Evolutionary conservation across 1,140 invertebrate genomes (phyloP).

Genomic region (Drosophila ananassae): DNA sequence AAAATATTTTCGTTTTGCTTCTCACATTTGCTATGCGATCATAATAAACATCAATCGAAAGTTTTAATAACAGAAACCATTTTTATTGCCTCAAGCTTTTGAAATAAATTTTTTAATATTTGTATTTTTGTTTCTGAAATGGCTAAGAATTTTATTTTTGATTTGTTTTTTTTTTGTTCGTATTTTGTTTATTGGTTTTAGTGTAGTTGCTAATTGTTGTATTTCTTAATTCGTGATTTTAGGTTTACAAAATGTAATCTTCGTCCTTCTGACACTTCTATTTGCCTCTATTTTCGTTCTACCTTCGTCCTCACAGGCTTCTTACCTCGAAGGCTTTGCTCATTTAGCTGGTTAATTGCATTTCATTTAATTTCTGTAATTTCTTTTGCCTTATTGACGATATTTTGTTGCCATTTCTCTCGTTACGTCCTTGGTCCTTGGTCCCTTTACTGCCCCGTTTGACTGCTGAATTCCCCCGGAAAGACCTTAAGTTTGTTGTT

Average conservation of each 20-base stretch:
- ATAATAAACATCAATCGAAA: too few species aligned
- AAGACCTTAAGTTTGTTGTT: constrained; percentile 65
- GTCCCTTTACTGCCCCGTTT: not conserved
- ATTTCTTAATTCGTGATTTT: not conserved
- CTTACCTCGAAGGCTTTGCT: constrained; percentile 8
- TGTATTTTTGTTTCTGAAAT: not conserved
- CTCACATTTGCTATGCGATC: too few species aligned
- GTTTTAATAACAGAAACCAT: too few species aligned
- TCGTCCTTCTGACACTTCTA: not conserved
- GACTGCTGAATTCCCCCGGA: not conserved
- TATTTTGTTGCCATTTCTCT: constrained; percentile 53
- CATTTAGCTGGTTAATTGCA: constrained; percentile 75
- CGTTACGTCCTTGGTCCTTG: constrained; percentile 4
- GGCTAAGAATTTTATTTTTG: not conserved
- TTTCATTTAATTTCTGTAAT: constrained; percentile 67
- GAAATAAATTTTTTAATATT: not conserved
- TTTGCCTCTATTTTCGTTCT: constrained; percentile 21
- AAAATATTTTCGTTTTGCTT: too few species aligned
- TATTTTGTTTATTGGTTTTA: not conserved
- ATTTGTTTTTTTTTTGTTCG: not conserved
- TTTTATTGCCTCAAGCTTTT: not conserved
- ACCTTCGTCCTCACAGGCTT: not conserved
- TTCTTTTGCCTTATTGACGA: constrained; percentile 45
- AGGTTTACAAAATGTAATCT: constrained; percentile 24
- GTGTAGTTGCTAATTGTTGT: constrained; percentile 3